Conservation (phyloP, 2,888 invertebrate genomes). For the Cheiracanthium punctorium region DNA sequence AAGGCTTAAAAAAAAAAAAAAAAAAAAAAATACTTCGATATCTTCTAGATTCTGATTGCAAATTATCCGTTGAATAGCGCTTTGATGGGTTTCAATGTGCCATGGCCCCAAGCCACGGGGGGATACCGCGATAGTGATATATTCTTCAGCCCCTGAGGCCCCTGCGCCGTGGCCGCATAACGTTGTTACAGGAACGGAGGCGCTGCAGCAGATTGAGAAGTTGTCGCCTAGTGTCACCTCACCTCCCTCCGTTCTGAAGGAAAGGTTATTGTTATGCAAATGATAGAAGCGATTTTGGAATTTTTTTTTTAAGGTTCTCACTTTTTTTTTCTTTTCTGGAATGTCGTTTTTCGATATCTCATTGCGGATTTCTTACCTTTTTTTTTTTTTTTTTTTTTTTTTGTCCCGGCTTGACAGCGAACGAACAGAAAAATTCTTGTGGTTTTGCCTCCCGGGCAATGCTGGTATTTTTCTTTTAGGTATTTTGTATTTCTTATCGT, state of each 20-base stretch:
- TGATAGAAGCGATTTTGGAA: slow-evolving; percentile 49
- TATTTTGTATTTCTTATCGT: not conserved
- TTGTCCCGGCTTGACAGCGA: not conserved
- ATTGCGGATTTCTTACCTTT: not conserved
- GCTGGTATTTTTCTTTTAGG: not conserved
- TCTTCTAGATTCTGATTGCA: slow-evolving; percentile 61
- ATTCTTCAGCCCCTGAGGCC: slow-evolving; percentile 47
- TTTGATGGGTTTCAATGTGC: slow-evolving; percentile 69
- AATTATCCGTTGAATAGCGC: slow-evolving; percentile 67
- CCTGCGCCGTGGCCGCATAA: slow-evolving; percentile 52
- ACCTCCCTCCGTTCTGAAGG: not conserved
- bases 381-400: not conserved
- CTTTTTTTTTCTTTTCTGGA: not conserved
- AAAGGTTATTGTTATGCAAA: slow-evolving; percentile 68
- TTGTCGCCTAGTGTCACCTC: slow-evolving; percentile 60
- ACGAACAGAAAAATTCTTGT: not conserved
- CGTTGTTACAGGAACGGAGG: slow-evolving; percentile 46
- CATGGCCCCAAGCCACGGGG: slow-evolving; percentile 41
- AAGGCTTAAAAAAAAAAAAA: too few species aligned
- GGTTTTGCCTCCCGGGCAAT: not conserved
- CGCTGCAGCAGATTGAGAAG: slow-evolving; percentile 56
- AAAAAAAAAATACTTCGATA: slow-evolving; percentile 29
- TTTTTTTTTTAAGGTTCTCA: not conserved
- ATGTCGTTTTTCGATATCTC: slow-evolving; percentile 4
- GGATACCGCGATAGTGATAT: slow-evolving; percentile 56